Evolutionary conservation across 2,113 vertebrate species (phyloP), one percentile per base, ranked within the genome.

Genomic region (Boulengeromyrus knoepffleri): DNA sequence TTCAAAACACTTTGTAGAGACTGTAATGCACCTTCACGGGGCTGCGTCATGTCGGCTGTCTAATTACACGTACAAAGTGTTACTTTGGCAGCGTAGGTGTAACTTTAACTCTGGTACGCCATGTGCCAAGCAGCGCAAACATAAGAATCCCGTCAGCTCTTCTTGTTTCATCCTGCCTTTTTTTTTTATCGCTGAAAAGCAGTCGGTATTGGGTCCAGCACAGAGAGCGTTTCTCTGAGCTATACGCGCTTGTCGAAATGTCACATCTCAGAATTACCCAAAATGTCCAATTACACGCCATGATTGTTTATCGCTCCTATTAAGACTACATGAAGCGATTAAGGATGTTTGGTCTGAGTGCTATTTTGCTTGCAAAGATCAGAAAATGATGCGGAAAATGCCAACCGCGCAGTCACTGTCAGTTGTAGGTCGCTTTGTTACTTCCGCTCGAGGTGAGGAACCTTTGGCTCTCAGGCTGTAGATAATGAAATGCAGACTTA

Each of bases 401-500:
- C 27, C 62, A 77, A 27, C 8, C 19, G 70, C 27, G 66, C 36
- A 47, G n/a, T 27, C 31, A 21, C 49, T 89, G 36, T 83, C 74
- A 56, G 17, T n/a, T 77, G 27, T 80, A 52, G 74, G 74, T 84
- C 12, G 49, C 47, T 45, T 83, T 39, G 74, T 84, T 66, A 84
- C 24, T 89, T 36, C 49, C 12, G 50, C 50, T 52, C 50, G 9
- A 47, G 53, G 42, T 88, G 53, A 50, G 62, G 46, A 13, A 74
- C 46, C 45, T 74, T 74, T 74, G 88, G n/a, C 88, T 27, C 24
- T 49, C 12, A 6, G 50, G 70, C 52, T 27, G 39, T 5, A 83
- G 74, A 89, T 89, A 89, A 46, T 53, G 47, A 49, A 9, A 31
- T 27, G 70, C 88, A 50, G n/a, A 70, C 13, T n/a, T 83, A 80